Percentiles rank a stretch among this genome's conserved stretches.
Evolutionary conservation across 2,888 invertebrate species (phyloP).

Genomic region (Drosophila ochracea): DNA sequence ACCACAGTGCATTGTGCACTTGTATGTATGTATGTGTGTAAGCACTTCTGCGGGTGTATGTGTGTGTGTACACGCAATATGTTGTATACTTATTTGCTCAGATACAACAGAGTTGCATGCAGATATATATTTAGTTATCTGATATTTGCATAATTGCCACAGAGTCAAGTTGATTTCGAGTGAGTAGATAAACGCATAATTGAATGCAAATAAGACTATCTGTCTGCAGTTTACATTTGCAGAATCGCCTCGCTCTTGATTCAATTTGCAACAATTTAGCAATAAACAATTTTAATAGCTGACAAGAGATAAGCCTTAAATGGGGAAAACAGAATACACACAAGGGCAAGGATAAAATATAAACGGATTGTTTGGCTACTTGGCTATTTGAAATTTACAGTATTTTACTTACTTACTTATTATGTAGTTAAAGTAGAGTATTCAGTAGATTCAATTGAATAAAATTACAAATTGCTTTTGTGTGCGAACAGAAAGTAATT

Average conservation of each 20-base stretch:
- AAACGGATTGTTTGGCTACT: constrained; percentile 4
- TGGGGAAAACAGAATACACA: background rate
- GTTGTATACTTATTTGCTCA: constrained; percentile 16
- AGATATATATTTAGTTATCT: constrained; percentile 8
- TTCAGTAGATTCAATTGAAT: constrained; percentile 30
- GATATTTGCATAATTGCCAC: constrained; percentile 51
- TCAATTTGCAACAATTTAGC: constrained; percentile 49
- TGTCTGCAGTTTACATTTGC: constrained; percentile 4
- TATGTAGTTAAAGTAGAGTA: constrained; percentile 16
- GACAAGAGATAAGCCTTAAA: constrained; percentile 4
- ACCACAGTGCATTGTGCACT: constrained; percentile 6
- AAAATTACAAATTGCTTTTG: constrained; percentile 66
- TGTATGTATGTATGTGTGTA: background rate
- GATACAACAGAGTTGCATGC: background rate
- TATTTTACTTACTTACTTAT: constrained; percentile 42
- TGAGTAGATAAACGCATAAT: constrained; percentile 27
- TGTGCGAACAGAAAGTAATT: constrained; percentile 52
- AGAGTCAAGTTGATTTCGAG: constrained; percentile 15
- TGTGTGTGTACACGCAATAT: background rate
- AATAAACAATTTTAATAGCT: constrained; percentile 23
- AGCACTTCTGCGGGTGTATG: background rate
- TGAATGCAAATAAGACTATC: constrained; percentile 40
- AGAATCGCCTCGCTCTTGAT: constrained; percentile 29
- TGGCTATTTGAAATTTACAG: background rate
- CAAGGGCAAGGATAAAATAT: constrained; percentile 11